Base-by-base conservation (phyloP, 2,888 invertebrate genomes). In the Brenthis ino region DNA sequence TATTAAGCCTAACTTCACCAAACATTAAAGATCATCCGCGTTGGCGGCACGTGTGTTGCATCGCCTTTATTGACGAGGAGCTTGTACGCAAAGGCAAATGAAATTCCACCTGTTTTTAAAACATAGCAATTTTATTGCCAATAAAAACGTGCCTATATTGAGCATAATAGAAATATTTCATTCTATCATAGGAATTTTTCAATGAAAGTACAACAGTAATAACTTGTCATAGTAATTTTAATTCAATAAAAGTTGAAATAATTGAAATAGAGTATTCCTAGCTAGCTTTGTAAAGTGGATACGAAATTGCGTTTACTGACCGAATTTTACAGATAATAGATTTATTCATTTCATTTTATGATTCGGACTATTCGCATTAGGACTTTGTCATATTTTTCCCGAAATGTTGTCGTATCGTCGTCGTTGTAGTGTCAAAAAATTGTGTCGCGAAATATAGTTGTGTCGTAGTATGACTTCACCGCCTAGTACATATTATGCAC, bases 11-110 rank as follows among this genome's bases (percentile, higher is more conserved):
- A 72, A 78, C 33, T 53, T 3, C 28, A 33, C 14, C 61, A 76
- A 77, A 80, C 75, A 74, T 76, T 74, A 75, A 83, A 85, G 87
- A 88, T 88, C 89, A 88, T 87, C 88, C 85, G 85, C 83, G 85
- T 87, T 83, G 85, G 82, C 80, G 85, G 85, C 91, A 91, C 90
- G 89, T 90, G 88, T 90, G 91, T 85, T 85, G 85, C 87, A 84
- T 81, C 82, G 86, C 85, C 85, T 89, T 88, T 91, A 91, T 91
- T 90, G 89, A 87, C 84, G 89, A 79, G 80, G 81, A 82, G 83
- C 80, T 81, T 76, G 80, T 85, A 81, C 85, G 86, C 82, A 80
- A 82, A 73, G 82, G 83, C 80, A 83, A 86, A 85, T 85, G 81
- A 85, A 86, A 87, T 88, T 85, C 86, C 87, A 89, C 90, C 88